Percentiles rank a stretch among this genome's conserved stretches.
These are phyloP conservation scores for Heteromyza rotundicornis DNA, from an alignment of 2,888 invertebrate genomes.

Conservation along the genomic window DNA sequence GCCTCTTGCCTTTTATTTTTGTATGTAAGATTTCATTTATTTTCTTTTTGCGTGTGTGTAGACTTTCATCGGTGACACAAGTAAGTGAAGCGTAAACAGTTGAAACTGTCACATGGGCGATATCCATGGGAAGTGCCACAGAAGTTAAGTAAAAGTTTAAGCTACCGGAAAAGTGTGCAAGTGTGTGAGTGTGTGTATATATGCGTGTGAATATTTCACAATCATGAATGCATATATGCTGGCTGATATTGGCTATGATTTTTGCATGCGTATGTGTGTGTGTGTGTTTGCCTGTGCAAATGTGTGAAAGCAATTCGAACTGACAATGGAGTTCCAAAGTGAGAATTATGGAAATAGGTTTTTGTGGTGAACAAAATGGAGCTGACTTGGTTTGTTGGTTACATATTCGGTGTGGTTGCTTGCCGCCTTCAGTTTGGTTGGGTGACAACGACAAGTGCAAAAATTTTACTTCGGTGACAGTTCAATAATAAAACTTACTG, in stretches of 20 bases:
- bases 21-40: no score
- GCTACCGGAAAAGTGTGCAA: not conserved
- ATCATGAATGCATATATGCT: not conserved
- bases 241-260: no score
- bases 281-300: not conserved
- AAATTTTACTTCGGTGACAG: not conserved
- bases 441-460: not conserved
- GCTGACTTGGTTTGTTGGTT: no score
- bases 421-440: not conserved
- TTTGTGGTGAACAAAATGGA: not conserved
- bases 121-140: not conserved
- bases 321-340: not conserved
- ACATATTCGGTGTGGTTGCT: not conserved
- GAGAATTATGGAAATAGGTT: conserved; percentile 1
- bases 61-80: not conserved
- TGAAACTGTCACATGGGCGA: not conserved
- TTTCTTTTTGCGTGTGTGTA: no score
- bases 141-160: conserved; percentile 2
- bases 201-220: not conserved
- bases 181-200: not conserved
- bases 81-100: conserved; percentile 1
- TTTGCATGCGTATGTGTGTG: not conserved
- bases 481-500: not conserved
- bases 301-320: not conserved
- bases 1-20: no score